Evolutionary conservation across 1,140 invertebrate species (phyloP), one percentile per base, ranked within the genome.

Genomic region (Procambarus virginalis): DNA sequence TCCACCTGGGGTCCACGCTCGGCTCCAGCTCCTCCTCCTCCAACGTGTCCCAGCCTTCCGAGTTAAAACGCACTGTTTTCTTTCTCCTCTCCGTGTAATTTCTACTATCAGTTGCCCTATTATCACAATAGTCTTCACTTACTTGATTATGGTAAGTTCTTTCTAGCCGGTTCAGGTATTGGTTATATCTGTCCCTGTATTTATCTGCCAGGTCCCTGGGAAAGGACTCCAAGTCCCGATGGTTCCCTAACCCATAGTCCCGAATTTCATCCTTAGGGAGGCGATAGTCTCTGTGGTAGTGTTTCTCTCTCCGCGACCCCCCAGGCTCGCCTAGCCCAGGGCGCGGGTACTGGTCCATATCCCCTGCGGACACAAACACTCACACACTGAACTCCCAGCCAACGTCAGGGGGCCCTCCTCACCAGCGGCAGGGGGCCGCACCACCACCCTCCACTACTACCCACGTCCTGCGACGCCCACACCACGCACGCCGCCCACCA

Each of bases 41-140:
- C 60, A 89, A 60, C 51, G 92, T 91, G 79, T 92, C 92, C 92
- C 92, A 92, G 34, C 92, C 92, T 91, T 92, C 92, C 5, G 92
- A 92, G 84, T 92, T 92, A 89, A 92, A 92, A 49, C 92, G 86
- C 73, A 92, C 92, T 34, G 92, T 92, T 87, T 92, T 92, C 92
- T 92, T 92, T 92, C 92, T 92, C 60, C 92, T 49, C 60, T 92
- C 92, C 3, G 92, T 92, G 90, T 92, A 92, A 85, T 84, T 92
- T 89, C 92, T 87, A 78, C 76, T 88, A 86, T 92, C 92, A 76
- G 92, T 92, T 68, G 92, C 89, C 78, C 92, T 90, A 89, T 86
- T 92, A 92, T 92, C 92, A 92, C 92, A 92, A 90, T 89, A 92
- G 46, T 92, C 92, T 60, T 91, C 92, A 91, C 86, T 91, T 79